These are phyloP conservation scores for Erannis defoliaria DNA, from an alignment of 2,888 invertebrate species.

Conservation along the genomic window DNA sequence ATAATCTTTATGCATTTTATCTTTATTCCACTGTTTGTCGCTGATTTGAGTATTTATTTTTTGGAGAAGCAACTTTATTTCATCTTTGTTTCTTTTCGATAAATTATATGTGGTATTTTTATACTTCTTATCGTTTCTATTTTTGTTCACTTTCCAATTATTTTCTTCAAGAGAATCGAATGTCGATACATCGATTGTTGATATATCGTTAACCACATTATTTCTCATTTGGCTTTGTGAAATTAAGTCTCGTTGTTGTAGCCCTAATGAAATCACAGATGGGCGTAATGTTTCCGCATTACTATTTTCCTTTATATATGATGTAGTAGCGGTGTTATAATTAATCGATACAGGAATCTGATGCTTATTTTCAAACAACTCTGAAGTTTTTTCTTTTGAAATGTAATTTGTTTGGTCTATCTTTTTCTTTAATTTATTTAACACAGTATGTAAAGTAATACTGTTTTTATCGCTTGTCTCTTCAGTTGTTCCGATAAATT, in stretches of 20 bases:
- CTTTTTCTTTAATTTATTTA: not conserved
- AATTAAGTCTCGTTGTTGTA: slow-evolving; percentile 14
- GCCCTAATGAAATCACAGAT: not conserved
- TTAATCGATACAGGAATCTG: not conserved
- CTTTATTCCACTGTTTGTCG: not conserved
- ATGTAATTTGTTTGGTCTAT: not conserved
- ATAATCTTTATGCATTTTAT: not conserved
- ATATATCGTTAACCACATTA: slow-evolving; percentile 12
- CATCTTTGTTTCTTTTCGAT: not conserved
- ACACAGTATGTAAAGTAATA: not conserved
- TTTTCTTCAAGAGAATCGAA: slow-evolving; percentile 15
- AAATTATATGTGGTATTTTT: not conserved
- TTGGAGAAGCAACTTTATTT: not conserved
- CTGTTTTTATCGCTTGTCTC: not conserved
- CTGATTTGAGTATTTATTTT: slow-evolving; percentile 1
- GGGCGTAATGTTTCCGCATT: not conserved
- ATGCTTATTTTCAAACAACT: not conserved
- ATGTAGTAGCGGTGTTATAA: not conserved
- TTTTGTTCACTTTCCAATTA: slow-evolving; percentile 9
- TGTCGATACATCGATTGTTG: slow-evolving; percentile 12
- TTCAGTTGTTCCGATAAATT: slow-evolving; percentile 22
- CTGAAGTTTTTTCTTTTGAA: not conserved
- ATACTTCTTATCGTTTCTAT: not conserved
- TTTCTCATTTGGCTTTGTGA: slow-evolving; percentile 24
- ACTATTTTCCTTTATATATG: not conserved